Percentiles rank a stretch among this genome's conserved stretches.
Conservation (phyloP, 2,797 vertebrate species). For the Echeneis naucrates region DNA sequence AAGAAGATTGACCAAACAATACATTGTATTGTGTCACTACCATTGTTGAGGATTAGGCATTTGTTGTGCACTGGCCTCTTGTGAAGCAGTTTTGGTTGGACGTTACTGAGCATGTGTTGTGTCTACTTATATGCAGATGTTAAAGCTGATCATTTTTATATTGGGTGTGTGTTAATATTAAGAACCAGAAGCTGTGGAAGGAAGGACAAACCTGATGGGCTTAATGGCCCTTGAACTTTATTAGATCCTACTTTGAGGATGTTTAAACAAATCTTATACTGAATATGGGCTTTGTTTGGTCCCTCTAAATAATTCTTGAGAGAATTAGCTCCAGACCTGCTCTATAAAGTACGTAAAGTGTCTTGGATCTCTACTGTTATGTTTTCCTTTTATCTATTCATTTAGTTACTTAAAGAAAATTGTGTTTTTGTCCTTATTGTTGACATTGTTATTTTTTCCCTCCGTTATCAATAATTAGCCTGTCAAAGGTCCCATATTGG, state of each 20-base stretch:
- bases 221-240: background rate
- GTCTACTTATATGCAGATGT: too few species aligned
- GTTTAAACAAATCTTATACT: background rate
- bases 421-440: too few species aligned
- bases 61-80: too few species aligned
- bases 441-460: too few species aligned
- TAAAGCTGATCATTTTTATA: background rate
- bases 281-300: too few species aligned
- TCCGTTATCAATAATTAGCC: background rate
- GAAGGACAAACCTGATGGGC: background rate
- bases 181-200: background rate
- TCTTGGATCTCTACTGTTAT: background rate
- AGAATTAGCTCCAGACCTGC: too few species aligned
- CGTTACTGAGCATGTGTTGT: too few species aligned
- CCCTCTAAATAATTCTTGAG: too few species aligned
- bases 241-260: background rate
- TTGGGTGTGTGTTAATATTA: background rate
- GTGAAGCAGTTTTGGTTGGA: too few species aligned
- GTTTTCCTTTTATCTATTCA: background rate
- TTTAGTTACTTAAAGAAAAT: background rate
- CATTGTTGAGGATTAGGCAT: too few species aligned
- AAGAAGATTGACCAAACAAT: background rate
- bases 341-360: too few species aligned
- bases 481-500: background rate
- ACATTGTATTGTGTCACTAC: background rate